Evolutionary conservation across 2,797 vertebrate genomes (phyloP), one percentile per base, ranked within the genome.

Genomic region (Poeciliopsis paucimaculata): DNA sequence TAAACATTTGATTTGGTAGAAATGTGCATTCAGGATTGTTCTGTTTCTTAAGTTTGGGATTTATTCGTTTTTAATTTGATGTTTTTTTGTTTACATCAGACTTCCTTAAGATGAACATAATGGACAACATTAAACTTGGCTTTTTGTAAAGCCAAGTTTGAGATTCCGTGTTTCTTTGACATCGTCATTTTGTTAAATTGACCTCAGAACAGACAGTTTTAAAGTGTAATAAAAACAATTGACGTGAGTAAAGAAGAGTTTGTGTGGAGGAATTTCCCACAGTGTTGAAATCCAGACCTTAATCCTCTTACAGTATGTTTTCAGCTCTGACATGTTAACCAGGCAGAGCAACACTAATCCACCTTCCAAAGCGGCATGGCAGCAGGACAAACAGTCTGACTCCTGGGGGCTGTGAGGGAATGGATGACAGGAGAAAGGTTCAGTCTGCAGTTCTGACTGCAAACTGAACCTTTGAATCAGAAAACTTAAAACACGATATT

Each of bases 261-360:
- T 20, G 60, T 34, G 62, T 5, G 53, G 36, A 86, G 79, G 77
- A 86, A 85, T 75, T 82, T 79, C 60, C 10, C 49, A 49, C 76
- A 39, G 47, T 39, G 81, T 76, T 71, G 68, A 84, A 80, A 62
- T 75, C 49, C 46, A 64, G 75, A 34, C 13, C 41, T 70, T 88
- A 89, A 89, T 88, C 88, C 86, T 83, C 86, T 88, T 83, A 88
- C 55, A 43, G 66, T 68, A 74, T 86, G 87, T 89, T 89, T 87
- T 82, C 73, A 66, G 78, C 79, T 72, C 72, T 45, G 55, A 91
- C 86, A 81, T 80, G 83, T 88, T 87, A 79, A 87, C 77, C 85
- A 84, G 83, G 23, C 76, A 78, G 57, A 77, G 82, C 10, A 76
- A 78, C 83, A 78, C 76, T 86, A 86, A 86, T 87, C 80, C 76